Evolutionary conservation across 2,888 invertebrate species (phyloP).

Genomic region (Dendrolimus pini): DNA sequence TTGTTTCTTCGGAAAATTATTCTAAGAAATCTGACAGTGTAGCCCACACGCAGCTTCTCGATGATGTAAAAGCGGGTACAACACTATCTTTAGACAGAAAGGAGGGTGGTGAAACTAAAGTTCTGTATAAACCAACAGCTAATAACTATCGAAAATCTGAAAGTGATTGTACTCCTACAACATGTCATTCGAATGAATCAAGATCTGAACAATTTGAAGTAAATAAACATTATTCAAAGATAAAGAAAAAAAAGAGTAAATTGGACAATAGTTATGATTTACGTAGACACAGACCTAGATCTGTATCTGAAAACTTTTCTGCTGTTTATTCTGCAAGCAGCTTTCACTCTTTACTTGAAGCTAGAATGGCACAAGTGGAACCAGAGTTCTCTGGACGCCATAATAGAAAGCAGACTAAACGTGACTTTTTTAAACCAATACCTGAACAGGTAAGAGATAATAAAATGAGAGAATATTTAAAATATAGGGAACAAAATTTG

Average conservation of each 20-base stretch:
- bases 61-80: constrained; percentile 18
- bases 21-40: constrained; percentile 22
- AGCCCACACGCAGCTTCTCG: constrained; percentile 12
- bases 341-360: constrained; percentile 34
- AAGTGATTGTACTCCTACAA: constrained; percentile 21
- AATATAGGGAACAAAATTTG: constrained; percentile 16
- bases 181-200: background rate
- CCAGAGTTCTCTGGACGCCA: background rate
- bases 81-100: constrained; percentile 18
- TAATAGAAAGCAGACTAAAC: background rate
- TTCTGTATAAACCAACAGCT: constrained; percentile 38
- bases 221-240: constrained; percentile 11
- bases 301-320: constrained; percentile 25
- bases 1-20: constrained; percentile 26
- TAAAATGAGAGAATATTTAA: constrained; percentile 19
- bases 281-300: constrained; percentile 27
- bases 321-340: constrained; percentile 35
- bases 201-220: background rate
- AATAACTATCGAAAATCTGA: constrained; percentile 28
- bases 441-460: constrained; percentile 15
- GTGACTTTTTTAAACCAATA: background rate
- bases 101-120: constrained; percentile 30
- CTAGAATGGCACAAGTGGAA: constrained; percentile 14
- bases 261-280: constrained; percentile 19
- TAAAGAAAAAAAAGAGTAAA: constrained; percentile 30